A percentile compares a stretch with the other conserved stretches of the same genome.
phyloP scores from a whole-genome alignment of 2,797 vertebrate species.

The Sorex maritimensis region DNA sequence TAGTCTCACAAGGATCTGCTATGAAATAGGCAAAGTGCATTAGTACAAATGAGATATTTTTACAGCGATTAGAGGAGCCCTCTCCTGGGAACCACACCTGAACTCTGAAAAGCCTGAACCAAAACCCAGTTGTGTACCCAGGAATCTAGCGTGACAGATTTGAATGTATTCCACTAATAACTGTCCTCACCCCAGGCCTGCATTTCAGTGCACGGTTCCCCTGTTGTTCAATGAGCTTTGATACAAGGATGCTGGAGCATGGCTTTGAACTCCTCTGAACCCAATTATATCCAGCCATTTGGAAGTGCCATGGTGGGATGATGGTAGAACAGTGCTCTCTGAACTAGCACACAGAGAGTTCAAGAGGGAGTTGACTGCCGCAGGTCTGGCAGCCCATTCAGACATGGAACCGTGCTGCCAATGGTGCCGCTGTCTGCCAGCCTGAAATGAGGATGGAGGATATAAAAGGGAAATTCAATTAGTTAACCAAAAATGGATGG shows the following conservation, averaged over 20 bases:
- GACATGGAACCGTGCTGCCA: slow-evolving; percentile 69
- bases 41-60: slow-evolving; percentile 85
- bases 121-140: slow-evolving; percentile 84
- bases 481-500: slow-evolving; percentile 82
- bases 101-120: slow-evolving; percentile 83
- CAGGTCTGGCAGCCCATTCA: slow-evolving; percentile 84
- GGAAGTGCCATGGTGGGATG: slow-evolving; percentile 87
- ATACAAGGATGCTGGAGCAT: slow-evolving; percentile 88
- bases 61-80: slow-evolving; percentile 82
- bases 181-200: slow-evolving; percentile 87
- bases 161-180: slow-evolving; percentile 84
- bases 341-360: slow-evolving; percentile 89
- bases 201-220: slow-evolving; percentile 84
- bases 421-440: slow-evolving; percentile 79
- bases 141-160: slow-evolving; percentile 84
- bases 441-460: slow-evolving; percentile 66
- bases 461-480: slow-evolving; percentile 82
- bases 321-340: slow-evolving; percentile 86
- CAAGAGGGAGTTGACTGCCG: slow-evolving; percentile 82
- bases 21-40: slow-evolving; percentile 83
- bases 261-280: slow-evolving; percentile 92
- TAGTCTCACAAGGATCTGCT: slow-evolving; percentile 86
- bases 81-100: slow-evolving; percentile 86
- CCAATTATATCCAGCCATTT: slow-evolving; percentile 92
- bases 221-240: slow-evolving; percentile 90